Evolutionary conservation across 2,797 vertebrate genomes (phyloP).

Genomic region (Iguana delicatissima): DNA sequence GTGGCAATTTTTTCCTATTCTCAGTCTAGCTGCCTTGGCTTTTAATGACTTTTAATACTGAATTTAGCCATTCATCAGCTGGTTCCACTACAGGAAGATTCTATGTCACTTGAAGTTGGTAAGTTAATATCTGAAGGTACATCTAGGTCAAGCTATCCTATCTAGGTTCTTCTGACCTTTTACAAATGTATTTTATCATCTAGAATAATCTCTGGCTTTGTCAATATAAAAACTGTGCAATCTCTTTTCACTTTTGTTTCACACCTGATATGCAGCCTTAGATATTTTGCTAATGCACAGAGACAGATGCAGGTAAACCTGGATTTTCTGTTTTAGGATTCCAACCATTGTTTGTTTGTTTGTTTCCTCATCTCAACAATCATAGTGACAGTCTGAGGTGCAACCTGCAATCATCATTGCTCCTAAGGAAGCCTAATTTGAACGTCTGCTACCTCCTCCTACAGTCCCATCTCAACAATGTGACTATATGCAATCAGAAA

Average conservation of each 20-base stretch:
- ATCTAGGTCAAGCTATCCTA: no score
- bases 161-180: no score
- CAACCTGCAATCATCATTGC: neutral
- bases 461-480: neutral
- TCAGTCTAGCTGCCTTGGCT: no score
- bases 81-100: no score
- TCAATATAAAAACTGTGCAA: no score
- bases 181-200: no score
- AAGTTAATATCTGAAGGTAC: no score
- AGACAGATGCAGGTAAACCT: neutral
- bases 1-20: no score
- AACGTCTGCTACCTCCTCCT: neutral
- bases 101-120: no score
- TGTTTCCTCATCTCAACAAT: neutral
- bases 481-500: neutral
- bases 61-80: no score
- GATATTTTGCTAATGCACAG: neutral
- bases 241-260: neutral
- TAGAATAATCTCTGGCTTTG: no score
- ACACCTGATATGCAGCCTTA: neutral
- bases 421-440: neutral
- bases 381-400: neutral
- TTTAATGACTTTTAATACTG: no score
- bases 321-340: neutral
- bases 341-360: neutral